phyloP scores from a whole-genome alignment of 2,113 vertebrate species.

The Tylochromis polylepis region DNA sequence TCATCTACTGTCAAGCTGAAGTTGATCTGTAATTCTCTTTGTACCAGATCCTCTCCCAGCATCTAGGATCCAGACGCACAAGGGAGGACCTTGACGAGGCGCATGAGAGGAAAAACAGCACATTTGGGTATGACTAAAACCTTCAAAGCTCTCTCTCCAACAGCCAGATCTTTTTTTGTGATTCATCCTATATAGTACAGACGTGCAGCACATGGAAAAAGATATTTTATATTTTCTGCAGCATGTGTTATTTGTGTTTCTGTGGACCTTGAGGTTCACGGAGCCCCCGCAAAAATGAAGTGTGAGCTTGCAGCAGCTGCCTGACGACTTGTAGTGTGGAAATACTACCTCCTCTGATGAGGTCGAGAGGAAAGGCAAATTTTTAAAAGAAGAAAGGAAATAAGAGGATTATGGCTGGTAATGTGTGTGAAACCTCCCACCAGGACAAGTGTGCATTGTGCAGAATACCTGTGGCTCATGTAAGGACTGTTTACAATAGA shows the following conservation, averaged over 20 bases:
- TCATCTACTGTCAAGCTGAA: conserved; percentile 59
- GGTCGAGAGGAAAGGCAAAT: conserved; percentile 48
- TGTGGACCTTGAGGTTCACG: conserved; percentile 33
- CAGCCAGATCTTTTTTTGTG: conserved; percentile 34
- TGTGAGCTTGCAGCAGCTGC: conserved; percentile 52
- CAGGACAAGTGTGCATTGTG: conserved; percentile 37
- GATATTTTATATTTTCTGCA: conserved; percentile 32
- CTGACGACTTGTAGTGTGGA: conserved; percentile 22
- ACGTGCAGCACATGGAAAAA: conserved; percentile 31
- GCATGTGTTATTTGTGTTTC: conserved; percentile 54
- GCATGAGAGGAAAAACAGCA: conserved; percentile 60
- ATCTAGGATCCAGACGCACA: conserved; percentile 48
- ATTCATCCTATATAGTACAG: conserved; percentile 36
- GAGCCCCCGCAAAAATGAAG: conserved; percentile 46
- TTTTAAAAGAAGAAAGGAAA: conserved; percentile 49
- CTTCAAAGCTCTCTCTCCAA: conserved; percentile 69
- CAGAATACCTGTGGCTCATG: conserved; percentile 51
- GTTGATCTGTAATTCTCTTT: conserved; percentile 73
- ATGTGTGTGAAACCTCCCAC: conserved; percentile 50
- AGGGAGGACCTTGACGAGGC: conserved; percentile 59
- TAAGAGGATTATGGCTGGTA: conserved; percentile 63
- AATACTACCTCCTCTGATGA: conserved; percentile 57
- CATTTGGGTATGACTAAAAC: conserved; percentile 61
- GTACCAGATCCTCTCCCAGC: conserved; percentile 53
- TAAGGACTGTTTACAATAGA: conserved; percentile 33